Percentiles rank a stretch among this genome's conserved stretches.
Conservation (phyloP, 1,140 invertebrate genomes). For the Helicorthomorpha holstii region DNA sequence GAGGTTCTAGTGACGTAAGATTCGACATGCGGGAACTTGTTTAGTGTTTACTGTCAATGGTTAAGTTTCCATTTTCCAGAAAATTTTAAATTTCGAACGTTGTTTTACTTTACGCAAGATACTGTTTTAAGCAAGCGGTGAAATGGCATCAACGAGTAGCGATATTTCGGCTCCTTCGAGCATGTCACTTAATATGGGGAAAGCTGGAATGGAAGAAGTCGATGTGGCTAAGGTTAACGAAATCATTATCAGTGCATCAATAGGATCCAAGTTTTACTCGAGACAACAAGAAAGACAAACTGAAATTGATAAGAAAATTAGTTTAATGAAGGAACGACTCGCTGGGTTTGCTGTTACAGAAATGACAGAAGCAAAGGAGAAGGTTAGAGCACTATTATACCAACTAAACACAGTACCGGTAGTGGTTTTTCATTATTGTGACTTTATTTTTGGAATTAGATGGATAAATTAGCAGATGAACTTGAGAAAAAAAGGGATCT, state of each 20-base stretch:
- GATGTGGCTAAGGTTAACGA: conserved; percentile 39
- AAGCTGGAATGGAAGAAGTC: conserved; percentile 39
- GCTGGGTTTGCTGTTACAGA: not conserved
- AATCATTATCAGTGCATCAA: conserved; percentile 37
- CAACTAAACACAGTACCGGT: not conserved
- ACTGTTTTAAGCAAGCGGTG: no score
- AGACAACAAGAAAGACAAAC: conserved; percentile 29
- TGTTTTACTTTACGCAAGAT: no score
- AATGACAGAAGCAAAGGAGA: not conserved
- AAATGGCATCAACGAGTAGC: no score
- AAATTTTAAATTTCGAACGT: no score
- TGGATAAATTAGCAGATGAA: conserved; percentile 22
- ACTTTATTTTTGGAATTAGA: conserved; percentile 22
- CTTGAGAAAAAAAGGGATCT: conserved; percentile 29
- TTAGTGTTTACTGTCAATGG: no score
- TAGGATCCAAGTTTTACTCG: conserved; percentile 39
- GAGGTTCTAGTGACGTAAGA: no score
- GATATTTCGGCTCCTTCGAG: not conserved
- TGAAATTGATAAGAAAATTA: conserved; percentile 30
- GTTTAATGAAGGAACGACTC: conserved; percentile 22
- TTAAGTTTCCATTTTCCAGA: no score
- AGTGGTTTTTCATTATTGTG: conserved; percentile 2
- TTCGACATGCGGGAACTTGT: no score
- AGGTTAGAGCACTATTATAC: not conserved
- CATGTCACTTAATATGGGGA: conserved; percentile 16